Percentiles rank a stretch among this genome's conserved stretches.
phyloP scores from a whole-genome alignment of 1,140 invertebrate genomes.

The Drosophila albomicans region DNA sequence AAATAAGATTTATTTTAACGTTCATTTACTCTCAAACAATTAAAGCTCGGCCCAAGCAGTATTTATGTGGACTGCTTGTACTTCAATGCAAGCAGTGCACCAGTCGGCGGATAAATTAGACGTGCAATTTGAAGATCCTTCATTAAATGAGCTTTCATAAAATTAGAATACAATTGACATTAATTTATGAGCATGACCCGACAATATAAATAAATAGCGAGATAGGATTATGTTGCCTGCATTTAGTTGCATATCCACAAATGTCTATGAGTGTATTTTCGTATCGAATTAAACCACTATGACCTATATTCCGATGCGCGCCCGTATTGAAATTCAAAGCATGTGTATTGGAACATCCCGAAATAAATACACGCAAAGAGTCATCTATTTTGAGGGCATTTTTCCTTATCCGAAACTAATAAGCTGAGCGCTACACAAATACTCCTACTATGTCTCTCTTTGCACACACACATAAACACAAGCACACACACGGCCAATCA shows the following conservation, averaged over 20 bases:
- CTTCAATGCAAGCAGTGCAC: too few species aligned
- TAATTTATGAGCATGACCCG: too few species aligned
- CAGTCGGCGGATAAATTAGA: too few species aligned
- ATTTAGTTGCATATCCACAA: neutral
- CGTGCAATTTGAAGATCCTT: too few species aligned
- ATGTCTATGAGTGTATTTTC: constrained; percentile 27
- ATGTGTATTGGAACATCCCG: constrained; percentile 21
- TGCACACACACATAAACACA: constrained; percentile 7
- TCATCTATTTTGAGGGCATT: constrained; percentile 64
- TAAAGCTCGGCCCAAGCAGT: too few species aligned
- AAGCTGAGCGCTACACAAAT: constrained; percentile 47
- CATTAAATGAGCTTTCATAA: too few species aligned
- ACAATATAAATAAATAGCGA: neutral
- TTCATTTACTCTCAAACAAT: too few species aligned
- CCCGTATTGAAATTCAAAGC: constrained; percentile 16
- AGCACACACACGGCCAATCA: constrained; percentile 6
- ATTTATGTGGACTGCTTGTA: too few species aligned
- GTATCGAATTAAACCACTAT: constrained; percentile 38
- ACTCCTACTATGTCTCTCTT: constrained; percentile 25
- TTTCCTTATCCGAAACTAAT: constrained; percentile 68
- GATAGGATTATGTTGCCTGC: constrained; percentile 6
- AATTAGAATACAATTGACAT: too few species aligned
- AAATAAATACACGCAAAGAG: constrained; percentile 58
- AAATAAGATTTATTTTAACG: too few species aligned
- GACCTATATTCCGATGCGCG: constrained; percentile 37